These are phyloP conservation scores for Muschampia staudingeri DNA, from an alignment of 2,888 invertebrate genomes.

Conservation along the genomic window DNA sequence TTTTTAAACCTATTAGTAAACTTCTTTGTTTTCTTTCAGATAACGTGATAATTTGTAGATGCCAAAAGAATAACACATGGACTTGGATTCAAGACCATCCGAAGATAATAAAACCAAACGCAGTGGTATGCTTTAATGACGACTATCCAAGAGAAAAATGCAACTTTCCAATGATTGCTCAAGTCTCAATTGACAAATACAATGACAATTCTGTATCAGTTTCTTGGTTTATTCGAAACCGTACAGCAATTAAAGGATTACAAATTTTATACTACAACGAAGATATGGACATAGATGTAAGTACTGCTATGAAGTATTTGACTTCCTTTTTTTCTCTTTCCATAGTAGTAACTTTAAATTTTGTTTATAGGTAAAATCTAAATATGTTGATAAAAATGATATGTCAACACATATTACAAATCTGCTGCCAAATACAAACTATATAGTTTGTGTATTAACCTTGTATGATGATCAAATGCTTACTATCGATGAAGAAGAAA, in stretches of 20 bases:
- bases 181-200: conserved; percentile 96
- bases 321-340: conserved; percentile 23
- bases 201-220: conserved; percentile 96
- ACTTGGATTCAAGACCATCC: conserved; percentile 98
- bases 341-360: conserved; percentile 32
- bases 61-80: conserved; percentile 98
- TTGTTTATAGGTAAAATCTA: conserved; percentile 83
- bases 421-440: conserved; percentile 81
- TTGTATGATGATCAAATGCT: conserved; percentile 81
- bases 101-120: conserved; percentile 82
- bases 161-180: conserved; percentile 94
- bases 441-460: conserved; percentile 84
- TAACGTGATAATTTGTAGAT: conserved; percentile 97
- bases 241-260: conserved; percentile 96
- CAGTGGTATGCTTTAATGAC: conserved; percentile 82
- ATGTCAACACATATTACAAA: conserved; percentile 82
- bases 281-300: conserved; percentile 60
- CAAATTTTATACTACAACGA: conserved; percentile 95
- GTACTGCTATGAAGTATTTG: conserved; percentile 42
- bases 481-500: conserved; percentile 73
- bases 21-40: conserved; percentile 88
- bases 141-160: conserved; percentile 88
- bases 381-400: conserved; percentile 82
- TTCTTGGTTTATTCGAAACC: conserved; percentile 97
- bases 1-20: neutral